Conservation (phyloP, 2,888 invertebrate genomes). For the Polydesmus complanatus region DNA sequence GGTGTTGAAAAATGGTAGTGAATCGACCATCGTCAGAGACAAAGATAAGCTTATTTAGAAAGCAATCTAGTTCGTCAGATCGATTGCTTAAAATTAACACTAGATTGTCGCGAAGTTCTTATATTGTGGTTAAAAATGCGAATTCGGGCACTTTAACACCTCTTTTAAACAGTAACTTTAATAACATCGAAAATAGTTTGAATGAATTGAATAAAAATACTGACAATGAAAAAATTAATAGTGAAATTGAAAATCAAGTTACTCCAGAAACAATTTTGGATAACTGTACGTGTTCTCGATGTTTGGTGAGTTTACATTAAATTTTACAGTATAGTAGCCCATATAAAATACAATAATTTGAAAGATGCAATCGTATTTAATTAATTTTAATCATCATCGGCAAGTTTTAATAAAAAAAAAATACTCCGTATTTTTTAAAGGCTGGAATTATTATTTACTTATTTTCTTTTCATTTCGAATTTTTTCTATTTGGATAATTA, state of each 20-base stretch:
- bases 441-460: background rate
- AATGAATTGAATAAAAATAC: too few relatives aligned
- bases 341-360: too few relatives aligned
- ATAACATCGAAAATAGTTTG: background rate
- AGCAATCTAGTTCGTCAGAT: too few relatives aligned
- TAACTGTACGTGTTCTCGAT: slow-evolving; percentile 11
- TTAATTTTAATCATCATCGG: too few relatives aligned
- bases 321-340: background rate
- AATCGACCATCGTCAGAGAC: background rate
- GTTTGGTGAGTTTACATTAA: slow-evolving; percentile 6
- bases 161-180: background rate
- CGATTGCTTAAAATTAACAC: too few relatives aligned
- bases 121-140: background rate
- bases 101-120: background rate
- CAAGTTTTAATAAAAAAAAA: too few relatives aligned
- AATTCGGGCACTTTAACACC: background rate
- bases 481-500: background rate
- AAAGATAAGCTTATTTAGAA: too few relatives aligned
- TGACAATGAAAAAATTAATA: background rate
- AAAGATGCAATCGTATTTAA: too few relatives aligned
- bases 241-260: background rate
- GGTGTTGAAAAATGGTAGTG: background rate
- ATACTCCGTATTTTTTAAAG: background rate
- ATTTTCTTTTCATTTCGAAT: background rate
- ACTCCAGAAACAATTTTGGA: background rate